Evolutionary conservation across 1,140 invertebrate species (phyloP).

Genomic region (Himalopsyche phryganea): DNA sequence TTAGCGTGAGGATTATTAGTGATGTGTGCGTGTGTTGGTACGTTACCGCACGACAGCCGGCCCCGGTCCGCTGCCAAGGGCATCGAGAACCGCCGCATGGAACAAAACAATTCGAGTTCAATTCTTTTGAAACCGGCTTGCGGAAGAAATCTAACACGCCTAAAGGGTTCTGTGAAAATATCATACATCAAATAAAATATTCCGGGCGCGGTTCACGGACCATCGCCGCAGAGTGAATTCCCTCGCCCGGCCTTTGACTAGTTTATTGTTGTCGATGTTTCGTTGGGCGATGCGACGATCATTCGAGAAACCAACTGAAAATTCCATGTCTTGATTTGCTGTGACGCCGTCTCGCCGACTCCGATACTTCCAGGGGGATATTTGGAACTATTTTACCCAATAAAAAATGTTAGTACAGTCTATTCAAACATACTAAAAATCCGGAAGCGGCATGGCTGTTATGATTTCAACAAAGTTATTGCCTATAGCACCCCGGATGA

Average conservation of each 20-base stretch:
- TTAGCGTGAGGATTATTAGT: slow-evolving; percentile 51
- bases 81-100: slow-evolving; percentile 54
- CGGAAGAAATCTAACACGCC: no score
- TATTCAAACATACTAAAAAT: no score
- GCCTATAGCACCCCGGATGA: no score
- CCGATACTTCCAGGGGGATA: slow-evolving; percentile 55
- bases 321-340: slow-evolving; percentile 54
- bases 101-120: slow-evolving; percentile 46
- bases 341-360: slow-evolving; percentile 52
- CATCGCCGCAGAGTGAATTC: no score
- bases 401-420: slow-evolving; percentile 29
- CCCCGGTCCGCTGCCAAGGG: slow-evolving; percentile 59
- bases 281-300: slow-evolving; percentile 8
- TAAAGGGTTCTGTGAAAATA: no score
- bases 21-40: slow-evolving; percentile 61
- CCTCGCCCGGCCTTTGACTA: no score
- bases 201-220: no score
- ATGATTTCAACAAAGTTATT: no score
- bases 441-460: no score
- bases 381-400: slow-evolving; percentile 47
- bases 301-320: slow-evolving; percentile 55
- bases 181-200: no score
- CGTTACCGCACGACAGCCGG: slow-evolving; percentile 60
- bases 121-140: neutral
- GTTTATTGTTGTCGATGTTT: no score